Evolutionary conservation across 2,113 vertebrate genomes (phyloP), one percentile per base, ranked within the genome.

Genomic region (Panthera tigris): DNA sequence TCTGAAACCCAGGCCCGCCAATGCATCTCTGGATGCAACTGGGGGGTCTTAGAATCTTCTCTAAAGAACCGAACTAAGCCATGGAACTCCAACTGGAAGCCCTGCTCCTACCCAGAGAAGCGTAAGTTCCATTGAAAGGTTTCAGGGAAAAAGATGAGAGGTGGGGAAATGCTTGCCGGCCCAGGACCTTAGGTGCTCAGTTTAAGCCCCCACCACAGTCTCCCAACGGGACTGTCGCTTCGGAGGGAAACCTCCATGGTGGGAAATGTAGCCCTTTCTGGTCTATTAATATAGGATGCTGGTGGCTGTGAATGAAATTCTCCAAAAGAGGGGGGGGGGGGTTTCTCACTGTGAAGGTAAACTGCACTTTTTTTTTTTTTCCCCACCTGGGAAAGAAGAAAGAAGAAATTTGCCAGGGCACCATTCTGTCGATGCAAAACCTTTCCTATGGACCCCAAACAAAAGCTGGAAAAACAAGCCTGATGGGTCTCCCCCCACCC

Each of bases 201-300:
- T 36, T 83, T 55, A 81, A 93, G 39, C 68, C 36, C 45, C 45
- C 31, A 48, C 68, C 50, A 1, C 57, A 66, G 63, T 7, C 71
- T 80, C 79, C 3, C 5, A 83, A 73, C 41, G 50, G 7, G 57
- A 89, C 0, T 92, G 96, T 39, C 91, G 63, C 73, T 91, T 97
- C 63, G 16, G 79, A 71, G 84, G 69, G 50, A 87, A 95, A 73
- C 50, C 82, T 73, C 25, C 74, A 4, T 8, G 63, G 68, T 74
- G 71, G 45, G 87, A 97, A 96, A 96, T 84, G 69, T n/a, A 73
- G 63, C 86, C 89, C 81, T 94, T 80, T 91, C 52, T 82, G 79
- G 33, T 73, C 79, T 97, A 36, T 92, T 96, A 92, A 73, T 83
- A 80, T 5, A 83, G 41, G 50, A 55, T 25, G 45, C 48, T 80